Base-by-base conservation (phyloP, 2,888 invertebrate genomes). In the Pogonocherus hispidulus region DNA sequence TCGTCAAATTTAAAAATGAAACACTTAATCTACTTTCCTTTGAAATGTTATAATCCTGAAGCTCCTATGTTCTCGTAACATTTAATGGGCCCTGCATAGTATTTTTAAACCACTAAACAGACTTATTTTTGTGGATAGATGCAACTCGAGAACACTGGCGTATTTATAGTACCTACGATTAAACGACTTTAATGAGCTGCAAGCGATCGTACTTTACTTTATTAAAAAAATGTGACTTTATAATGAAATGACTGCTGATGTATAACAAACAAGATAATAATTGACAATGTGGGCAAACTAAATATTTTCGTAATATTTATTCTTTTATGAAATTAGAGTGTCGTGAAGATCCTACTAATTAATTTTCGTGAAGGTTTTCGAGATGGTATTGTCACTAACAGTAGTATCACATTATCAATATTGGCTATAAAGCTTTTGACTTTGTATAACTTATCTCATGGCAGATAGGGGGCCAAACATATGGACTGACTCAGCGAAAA, bases 81-180 rank as follows among this genome's bases (percentile, higher is more conserved):
- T 41, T 41, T 41, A 41, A 41, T n/a, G 16, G 41, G 11, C 14
- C n/a, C 41, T 49, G 49, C 49, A 14, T n/a, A 5, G 51, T 27
- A 51, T 51, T 51, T 51, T 51, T 16, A 27, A 51, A 51, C 23
- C 51, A 8, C 51, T 51, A 51, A 27, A 51, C 51, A 51, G 16
- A 51, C 23, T 51, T 51, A 51, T 51, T 51, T 51, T 51, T 51
- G 51, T 51, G 23, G 23, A 51, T 51, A 51, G 51, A 23, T 51
- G 51, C 51, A 51, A 51, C 51, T 51, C 23, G 51, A 51, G 51
- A 51, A 23, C 27, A 27, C 51, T 27, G 27, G 27, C 16, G n/a
- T 51, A 51, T 51, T 51, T 51, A 51, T 51, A 51, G 23, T 14
- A 5, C 3, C 4, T 27, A 5, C 27, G 23, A 51, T 51, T 51